Evolutionary conservation across 2,797 vertebrate genomes (phyloP).

Genomic region (Diglossa cyanea): DNA sequence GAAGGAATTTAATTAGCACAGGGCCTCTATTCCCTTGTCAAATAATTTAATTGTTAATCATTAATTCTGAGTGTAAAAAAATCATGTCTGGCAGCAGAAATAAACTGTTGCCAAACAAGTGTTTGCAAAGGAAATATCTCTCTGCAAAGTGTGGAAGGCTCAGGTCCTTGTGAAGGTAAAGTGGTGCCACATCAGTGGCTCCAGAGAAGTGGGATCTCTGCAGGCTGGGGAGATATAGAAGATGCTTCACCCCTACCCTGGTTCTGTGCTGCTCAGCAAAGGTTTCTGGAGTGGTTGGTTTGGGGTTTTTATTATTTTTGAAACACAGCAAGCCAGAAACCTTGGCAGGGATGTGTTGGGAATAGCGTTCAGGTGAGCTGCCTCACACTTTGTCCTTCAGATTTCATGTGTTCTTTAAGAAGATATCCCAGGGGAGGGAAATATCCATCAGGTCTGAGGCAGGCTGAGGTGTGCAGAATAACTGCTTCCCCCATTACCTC

Average conservation of each 20-base stretch:
- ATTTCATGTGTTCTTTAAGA: not conserved
- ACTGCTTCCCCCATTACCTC: not conserved
- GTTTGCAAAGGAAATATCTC: not conserved
- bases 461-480: not conserved
- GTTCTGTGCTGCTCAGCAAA: not conserved
- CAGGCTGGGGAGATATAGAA: rapidly evolving
- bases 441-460: not conserved
- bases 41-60: slow-evolving; percentile 49
- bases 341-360: not conserved
- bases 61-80: slow-evolving; percentile 26
- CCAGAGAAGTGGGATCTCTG: not conserved
- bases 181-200: not conserved
- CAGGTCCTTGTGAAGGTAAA: not conserved
- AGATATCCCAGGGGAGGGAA: not conserved
- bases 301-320: not conserved
- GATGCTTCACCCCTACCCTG: not conserved
- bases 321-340: not conserved
- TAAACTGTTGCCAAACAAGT: not conserved
- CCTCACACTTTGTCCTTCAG: not conserved
- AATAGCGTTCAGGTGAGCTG: not conserved
- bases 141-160: not conserved
- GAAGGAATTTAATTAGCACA: slow-evolving; percentile 43
- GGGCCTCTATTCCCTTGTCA: slow-evolving; percentile 5
- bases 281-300: not conserved
- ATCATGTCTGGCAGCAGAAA: not conserved